These are phyloP conservation scores for Leptonema lineaticorne DNA, from an alignment of 1,140 invertebrate genomes.

Conservation along the genomic window DNA sequence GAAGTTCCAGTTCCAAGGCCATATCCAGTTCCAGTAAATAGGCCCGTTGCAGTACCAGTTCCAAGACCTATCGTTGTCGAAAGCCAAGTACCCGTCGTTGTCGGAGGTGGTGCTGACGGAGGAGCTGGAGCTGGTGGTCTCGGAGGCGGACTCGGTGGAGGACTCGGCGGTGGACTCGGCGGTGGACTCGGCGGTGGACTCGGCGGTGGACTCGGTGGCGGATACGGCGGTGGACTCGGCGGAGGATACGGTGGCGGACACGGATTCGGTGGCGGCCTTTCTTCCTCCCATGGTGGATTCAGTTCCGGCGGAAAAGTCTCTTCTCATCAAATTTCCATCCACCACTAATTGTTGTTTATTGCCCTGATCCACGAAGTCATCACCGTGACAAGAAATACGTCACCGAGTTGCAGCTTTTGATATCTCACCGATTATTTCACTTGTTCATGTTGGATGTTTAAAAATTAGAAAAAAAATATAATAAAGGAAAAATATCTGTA, in stretches of 20 bases:
- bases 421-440: constrained; percentile 22
- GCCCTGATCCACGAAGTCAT: constrained; percentile 8
- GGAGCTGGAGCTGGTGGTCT: background rate
- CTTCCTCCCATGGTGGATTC: constrained; percentile 8
- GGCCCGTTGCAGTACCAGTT: constrained; percentile 48
- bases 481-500: background rate
- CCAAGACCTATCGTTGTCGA: constrained; percentile 52
- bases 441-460: background rate
- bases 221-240: background rate
- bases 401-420: constrained; percentile 33
- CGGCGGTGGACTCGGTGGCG: background rate
- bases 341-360: constrained; percentile 16
- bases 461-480: background rate
- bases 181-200: background rate
- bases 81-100: constrained; percentile 52
- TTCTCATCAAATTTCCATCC: constrained; percentile 21
- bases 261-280: background rate
- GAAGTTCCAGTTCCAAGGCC: constrained; percentile 43
- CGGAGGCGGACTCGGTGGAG: background rate
- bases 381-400: constrained; percentile 12
- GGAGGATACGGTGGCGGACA: background rate
- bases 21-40: constrained; percentile 45
- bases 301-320: background rate
- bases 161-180: background rate
- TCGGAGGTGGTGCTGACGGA: background rate